A percentile compares a stretch with the other conserved stretches of the same genome.
These are phyloP conservation scores for Drosophila hamatofila DNA, from an alignment of 2,888 invertebrate genomes.

Conservation along the genomic window DNA sequence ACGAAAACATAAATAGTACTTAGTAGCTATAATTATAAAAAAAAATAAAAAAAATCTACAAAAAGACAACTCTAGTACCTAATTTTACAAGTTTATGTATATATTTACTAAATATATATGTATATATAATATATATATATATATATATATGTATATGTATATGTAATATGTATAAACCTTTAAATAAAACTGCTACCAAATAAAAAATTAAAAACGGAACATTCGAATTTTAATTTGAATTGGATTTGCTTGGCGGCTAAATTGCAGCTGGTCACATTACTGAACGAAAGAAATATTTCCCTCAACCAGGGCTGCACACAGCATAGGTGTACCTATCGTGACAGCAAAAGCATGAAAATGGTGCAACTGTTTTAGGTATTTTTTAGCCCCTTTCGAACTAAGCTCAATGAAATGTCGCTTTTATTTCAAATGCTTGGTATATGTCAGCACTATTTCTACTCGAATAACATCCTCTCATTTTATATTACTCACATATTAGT, in stretches of 20 bases:
- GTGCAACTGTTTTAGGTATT: background rate
- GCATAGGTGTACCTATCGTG: background rate
- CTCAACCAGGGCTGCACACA: background rate
- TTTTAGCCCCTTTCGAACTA: background rate
- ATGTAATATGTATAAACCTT: conserved; percentile 73
- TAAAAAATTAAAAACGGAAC: conserved; percentile 32
- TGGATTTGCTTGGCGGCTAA: background rate
- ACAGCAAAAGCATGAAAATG: background rate
- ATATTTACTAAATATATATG: conserved; percentile 61
- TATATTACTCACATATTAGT: background rate
- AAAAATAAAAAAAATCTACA: conserved; percentile 19
- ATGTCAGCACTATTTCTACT: no score
- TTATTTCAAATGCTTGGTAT: background rate
- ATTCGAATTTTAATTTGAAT: conserved; percentile 12
- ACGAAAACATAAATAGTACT: conserved; percentile 71
- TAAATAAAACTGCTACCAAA: conserved; percentile 80
- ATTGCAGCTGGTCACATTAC: conserved; percentile 4
- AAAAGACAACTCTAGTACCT: conserved; percentile 64
- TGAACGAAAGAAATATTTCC: background rate
- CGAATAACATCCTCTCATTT: background rate
- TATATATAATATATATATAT: no score
- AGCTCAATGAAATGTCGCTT: no score
- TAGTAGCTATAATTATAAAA: conserved; percentile 73
- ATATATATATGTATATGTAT: conserved; percentile 6
- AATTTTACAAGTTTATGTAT: conserved; percentile 77